A percentile compares a stretch with the other conserved stretches of the same genome.
phyloP scores from a whole-genome alignment of 1,140 invertebrate genomes.

The Aphaenogaster rudis region DNA sequence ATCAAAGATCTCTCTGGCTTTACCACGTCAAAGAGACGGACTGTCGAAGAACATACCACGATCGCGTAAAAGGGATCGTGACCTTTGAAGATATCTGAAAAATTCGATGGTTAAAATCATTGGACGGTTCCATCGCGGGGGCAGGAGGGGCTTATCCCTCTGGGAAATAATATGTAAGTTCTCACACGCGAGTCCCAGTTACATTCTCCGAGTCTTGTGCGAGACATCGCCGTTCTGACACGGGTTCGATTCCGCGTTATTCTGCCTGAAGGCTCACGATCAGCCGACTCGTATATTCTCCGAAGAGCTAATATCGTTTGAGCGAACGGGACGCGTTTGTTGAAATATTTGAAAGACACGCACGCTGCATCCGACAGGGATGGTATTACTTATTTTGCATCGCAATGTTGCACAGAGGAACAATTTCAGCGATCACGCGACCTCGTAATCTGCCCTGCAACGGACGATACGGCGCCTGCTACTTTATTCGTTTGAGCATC shows the following conservation, averaged over 20 bases:
- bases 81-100: background rate
- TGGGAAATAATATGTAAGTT: conserved; percentile 45
- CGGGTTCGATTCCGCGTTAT: conserved; percentile 35
- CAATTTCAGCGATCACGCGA: conserved; percentile 51
- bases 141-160: background rate
- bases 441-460: conserved; percentile 18
- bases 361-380: conserved; percentile 1
- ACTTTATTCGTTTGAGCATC: conserved; percentile 33
- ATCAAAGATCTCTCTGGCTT: background rate
- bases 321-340: conserved; percentile 32
- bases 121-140: background rate
- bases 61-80: background rate
- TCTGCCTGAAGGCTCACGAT: conserved; percentile 19
- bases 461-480: background rate
- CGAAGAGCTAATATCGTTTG: conserved; percentile 54
- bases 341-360: conserved; percentile 47
- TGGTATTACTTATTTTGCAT: conserved; percentile 40
- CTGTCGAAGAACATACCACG: background rate
- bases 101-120: background rate
- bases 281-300: conserved; percentile 12
- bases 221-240: conserved; percentile 20
- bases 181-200: background rate
- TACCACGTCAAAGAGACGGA: background rate
- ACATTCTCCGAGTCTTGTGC: background rate
- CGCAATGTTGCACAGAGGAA: background rate